These are phyloP conservation scores for Drosophila kurseongensis DNA, from an alignment of 1,140 invertebrate species.

Conservation along the genomic window DNA sequence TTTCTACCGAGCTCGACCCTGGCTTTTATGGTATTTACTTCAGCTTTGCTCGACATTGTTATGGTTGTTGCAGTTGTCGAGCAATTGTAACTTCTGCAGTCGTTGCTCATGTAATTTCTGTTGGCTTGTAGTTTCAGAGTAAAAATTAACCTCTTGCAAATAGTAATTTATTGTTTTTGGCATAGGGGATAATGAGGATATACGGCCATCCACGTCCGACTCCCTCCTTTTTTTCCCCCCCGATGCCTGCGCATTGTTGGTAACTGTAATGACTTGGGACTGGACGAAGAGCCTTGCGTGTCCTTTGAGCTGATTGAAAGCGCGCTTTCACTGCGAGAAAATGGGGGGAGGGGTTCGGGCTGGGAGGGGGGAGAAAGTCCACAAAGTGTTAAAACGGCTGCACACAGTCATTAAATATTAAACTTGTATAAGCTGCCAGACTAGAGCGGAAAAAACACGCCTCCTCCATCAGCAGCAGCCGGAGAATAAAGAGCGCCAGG, in stretches of 20 bases:
- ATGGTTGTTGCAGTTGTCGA: conserved; percentile 43
- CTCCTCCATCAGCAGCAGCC: conserved; percentile 18
- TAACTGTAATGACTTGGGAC: conserved; percentile 61
- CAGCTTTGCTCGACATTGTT: conserved; percentile 30
- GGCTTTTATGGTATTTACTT: conserved; percentile 44
- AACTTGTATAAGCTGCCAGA: conserved; percentile 67
- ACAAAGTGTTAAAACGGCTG: conserved; percentile 78
- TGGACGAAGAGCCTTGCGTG: conserved; percentile 54
- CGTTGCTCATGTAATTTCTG: conserved; percentile 68
- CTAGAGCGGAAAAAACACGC: conserved; percentile 42
- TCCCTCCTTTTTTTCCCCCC: not conserved
- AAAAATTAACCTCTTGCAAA: conserved; percentile 81
- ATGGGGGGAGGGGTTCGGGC: not conserved
- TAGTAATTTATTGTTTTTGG: conserved; percentile 80
- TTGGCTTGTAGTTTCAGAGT: conserved; percentile 55
- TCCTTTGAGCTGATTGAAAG: conserved; percentile 69
- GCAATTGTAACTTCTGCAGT: conserved; percentile 67
- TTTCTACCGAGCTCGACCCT: conserved; percentile 24
- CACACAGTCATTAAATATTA: conserved; percentile 79
- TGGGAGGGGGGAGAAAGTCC: conserved; percentile 41
- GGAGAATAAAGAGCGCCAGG: conserved; percentile 12
- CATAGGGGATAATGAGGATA: conserved; percentile 78
- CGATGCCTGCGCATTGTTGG: conserved; percentile 57
- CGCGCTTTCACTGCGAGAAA: conserved; percentile 47
- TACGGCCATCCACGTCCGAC: conserved; percentile 21